Conservation (phyloP, 2,797 vertebrate species). For the Enteromius trimaculatus region DNA sequence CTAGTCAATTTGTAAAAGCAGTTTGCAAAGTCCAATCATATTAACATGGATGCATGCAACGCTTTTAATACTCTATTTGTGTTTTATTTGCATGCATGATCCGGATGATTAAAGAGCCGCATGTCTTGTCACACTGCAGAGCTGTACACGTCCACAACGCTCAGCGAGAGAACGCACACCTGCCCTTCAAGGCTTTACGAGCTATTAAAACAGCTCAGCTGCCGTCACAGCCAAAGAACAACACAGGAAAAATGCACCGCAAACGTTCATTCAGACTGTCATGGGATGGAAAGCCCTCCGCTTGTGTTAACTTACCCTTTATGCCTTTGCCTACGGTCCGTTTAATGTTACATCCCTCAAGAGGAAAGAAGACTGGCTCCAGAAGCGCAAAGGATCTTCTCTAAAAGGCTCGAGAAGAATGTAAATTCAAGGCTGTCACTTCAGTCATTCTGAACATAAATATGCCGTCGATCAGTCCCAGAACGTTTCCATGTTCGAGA, state of each 20-base stretch:
- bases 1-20: conserved; percentile 30
- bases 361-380: conserved; percentile 33
- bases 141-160: conserved; percentile 33
- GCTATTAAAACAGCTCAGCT: conserved; percentile 54
- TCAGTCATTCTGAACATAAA: conserved; percentile 11
- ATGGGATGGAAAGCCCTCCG: conserved; percentile 17
- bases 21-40: conserved; percentile 64
- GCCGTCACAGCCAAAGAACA: conserved; percentile 59
- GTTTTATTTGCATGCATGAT: conserved; percentile 12
- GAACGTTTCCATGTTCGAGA: conserved; percentile 10
- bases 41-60: conserved; percentile 69
- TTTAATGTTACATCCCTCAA: conserved; percentile 41
- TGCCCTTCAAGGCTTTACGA: conserved; percentile 40
- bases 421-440: not conserved
- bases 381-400: not conserved
- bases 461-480: not conserved
- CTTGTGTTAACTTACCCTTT: conserved; percentile 54
- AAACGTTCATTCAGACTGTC: conserved; percentile 46
- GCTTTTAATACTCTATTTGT: conserved; percentile 42
- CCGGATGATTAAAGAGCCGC: conserved; percentile 27
- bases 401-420: conserved; percentile 12
- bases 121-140: conserved; percentile 27
- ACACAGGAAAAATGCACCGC: conserved; percentile 67
- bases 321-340: conserved; percentile 26
- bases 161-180: conserved; percentile 37